Evolutionary conservation across 2,113 vertebrate species (phyloP), one percentile per base, ranked within the genome.

Genomic region (Lepisosteus oculatus): DNA sequence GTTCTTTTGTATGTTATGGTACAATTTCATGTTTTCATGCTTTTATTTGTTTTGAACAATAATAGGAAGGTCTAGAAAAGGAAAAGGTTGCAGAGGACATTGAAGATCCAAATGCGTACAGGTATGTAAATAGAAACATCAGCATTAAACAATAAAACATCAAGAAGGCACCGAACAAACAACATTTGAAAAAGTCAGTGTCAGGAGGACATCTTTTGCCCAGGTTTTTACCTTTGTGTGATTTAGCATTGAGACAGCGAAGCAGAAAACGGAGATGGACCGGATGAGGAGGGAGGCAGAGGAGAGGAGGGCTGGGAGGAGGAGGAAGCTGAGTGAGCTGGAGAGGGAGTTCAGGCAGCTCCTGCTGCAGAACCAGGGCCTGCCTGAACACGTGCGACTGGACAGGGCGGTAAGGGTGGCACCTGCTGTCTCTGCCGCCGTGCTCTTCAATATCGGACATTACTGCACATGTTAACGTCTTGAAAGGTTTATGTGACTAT

Each of bases 201-300:
- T 29, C 29, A 29, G 29, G 2, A 29, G 29, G 29, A 29, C 29
- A 29, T 29, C 29, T 29, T 29, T 29, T 29, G 29, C 29, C 29
- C 29, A 29, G 29, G 29, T 29, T 29, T 29, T 29, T 29, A 1
- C 8, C 7, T 43, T 4, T 64, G 6, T 54, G 69, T 43, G n/a
- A 51, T 79, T 68, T 84, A 99, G 97, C 85, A 93, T 98, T 77
- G 97, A 97, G 85, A 86, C 84, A 67, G 88, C 92, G 17, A 95
- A 92, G 71, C 92, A 90, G 85, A 96, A 92, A 83, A 82, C 87
- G 63, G 93, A 95, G 72, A 59, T 84, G 68, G 93, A 98, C 51
- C 86, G 78, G 14, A 78, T 90, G 85, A 86, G 83, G 56, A 90
- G 79, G 43, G 87, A 93, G 84, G 93, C 92, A 0, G 93, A 95